Evolutionary conservation across 1,140 invertebrate genomes (phyloP), one percentile per base, ranked within the genome.

Genomic region (Lutraria rhynchaena): DNA sequence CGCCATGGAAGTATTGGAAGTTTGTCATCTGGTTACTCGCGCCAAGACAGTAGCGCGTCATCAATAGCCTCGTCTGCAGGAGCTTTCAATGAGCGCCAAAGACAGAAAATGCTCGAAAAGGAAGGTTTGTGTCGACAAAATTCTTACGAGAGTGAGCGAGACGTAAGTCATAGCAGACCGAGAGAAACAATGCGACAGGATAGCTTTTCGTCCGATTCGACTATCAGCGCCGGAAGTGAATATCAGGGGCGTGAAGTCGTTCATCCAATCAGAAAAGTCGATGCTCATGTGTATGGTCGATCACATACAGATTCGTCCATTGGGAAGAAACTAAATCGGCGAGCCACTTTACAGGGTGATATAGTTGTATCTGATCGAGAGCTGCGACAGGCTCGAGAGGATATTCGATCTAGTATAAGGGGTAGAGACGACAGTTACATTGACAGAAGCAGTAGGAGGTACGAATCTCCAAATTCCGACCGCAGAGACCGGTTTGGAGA

Each of bases 21-120:
- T 57, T 33, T 55, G 24, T 31, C 37, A 24, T 67, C 74, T 37
- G 55, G 46, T 37, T 77, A 31, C 67, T 77, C 74, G 7, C 74
- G 74, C 11, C 74, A 77, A 49, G 74, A 77, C 33, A 77, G 74
- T 33, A 37, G 35, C 31, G 74, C 74, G 9, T 77, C 74, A 5
- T 77, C 74, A 3, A 77, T 77, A 46, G 74, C 74, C 1, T 77
- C 74, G 19, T 77, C 74, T 22, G 74, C 74, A 11, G 49, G 60
- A 0, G 74, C 74, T 9, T 53, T 61, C 24, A 77, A 77, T 77
- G 74, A 77, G 31, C 74, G 74, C 0, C 60, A 77, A 49, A 41
- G 74, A 27, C 74, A 55, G 29, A 77, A 77, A 27, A 15, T 61
- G 24, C 22, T 49, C 5, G 33, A 60, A 41, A 24, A 31, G 33